phyloP scores from a whole-genome alignment of 2,113 vertebrate species.

The Spheniscus mendiculus region DNA sequence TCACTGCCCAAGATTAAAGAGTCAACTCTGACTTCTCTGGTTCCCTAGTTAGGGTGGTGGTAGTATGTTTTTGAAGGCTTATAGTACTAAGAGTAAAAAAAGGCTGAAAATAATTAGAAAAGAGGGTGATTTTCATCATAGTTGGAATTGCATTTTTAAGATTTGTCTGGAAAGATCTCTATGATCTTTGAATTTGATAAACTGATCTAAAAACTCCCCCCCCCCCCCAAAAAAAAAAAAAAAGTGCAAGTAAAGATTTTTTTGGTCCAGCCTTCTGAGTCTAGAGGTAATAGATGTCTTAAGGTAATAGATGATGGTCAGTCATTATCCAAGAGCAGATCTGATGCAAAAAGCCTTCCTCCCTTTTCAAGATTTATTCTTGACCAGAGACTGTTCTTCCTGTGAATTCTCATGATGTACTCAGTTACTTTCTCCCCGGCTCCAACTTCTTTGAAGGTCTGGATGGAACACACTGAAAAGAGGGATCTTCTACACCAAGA shows the following conservation, averaged over 20 bases:
- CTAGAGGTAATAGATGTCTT: background rate
- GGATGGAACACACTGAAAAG: background rate
- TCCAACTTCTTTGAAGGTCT: background rate
- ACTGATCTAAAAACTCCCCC: background rate
- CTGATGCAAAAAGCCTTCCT: background rate
- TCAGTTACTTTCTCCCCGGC: background rate
- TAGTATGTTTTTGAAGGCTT: background rate
- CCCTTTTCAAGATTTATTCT: background rate
- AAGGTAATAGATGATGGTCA: background rate
- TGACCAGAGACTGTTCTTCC: background rate
- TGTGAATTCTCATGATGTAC: background rate
- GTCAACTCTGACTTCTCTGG: background rate
- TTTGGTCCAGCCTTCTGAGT: background rate
- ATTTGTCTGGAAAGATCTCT: background rate
- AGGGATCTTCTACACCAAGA: background rate
- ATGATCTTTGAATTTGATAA: background rate
- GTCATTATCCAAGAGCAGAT: background rate
- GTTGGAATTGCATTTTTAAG: background rate
- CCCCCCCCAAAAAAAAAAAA: too few relatives aligned
- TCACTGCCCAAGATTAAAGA: background rate
- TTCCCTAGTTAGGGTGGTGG: background rate
- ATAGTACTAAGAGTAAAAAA: background rate
- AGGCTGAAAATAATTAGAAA: background rate
- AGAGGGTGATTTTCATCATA: background rate
- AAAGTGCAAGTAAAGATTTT: background rate